Conservation (phyloP, 2,113 vertebrate species). For the Trematocara macrostoma region DNA sequence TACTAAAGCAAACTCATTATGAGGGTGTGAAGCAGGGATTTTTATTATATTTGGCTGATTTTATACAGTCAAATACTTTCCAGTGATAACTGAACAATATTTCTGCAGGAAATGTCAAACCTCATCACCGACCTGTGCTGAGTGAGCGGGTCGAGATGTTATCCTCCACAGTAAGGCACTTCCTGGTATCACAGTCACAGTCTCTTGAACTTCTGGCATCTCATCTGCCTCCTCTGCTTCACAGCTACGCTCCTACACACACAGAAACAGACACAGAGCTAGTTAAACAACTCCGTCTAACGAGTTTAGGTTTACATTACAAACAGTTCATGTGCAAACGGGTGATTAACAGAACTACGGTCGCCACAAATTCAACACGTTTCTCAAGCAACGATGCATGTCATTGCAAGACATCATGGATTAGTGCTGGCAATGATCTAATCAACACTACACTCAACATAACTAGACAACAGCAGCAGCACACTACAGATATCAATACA, state of each 20-base stretch:
- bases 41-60: neutral
- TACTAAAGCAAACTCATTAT: neutral
- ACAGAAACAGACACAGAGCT: neutral
- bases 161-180: conserved; percentile 95
- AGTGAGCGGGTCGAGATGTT: conserved; percentile 83
- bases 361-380: conserved; percentile 52
- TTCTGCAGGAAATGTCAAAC: neutral
- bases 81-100: neutral
- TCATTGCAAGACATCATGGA: conserved; percentile 58
- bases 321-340: conserved; percentile 14
- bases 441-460: conserved; percentile 50
- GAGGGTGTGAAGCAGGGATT: neutral
- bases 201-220: conserved; percentile 86
- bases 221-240: conserved; percentile 78
- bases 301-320: neutral
- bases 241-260: conserved; percentile 67
- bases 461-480: conserved; percentile 57
- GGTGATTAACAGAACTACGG: conserved; percentile 42
- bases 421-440: conserved; percentile 56
- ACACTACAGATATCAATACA: conserved; percentile 49
- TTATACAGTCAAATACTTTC: neutral
- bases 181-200: conserved; percentile 88
- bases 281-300: neutral
- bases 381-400: conserved; percentile 53
- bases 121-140: conserved; percentile 76